phyloP scores from a whole-genome alignment of 2,113 vertebrate species.

The Hemiprocne comata region DNA sequence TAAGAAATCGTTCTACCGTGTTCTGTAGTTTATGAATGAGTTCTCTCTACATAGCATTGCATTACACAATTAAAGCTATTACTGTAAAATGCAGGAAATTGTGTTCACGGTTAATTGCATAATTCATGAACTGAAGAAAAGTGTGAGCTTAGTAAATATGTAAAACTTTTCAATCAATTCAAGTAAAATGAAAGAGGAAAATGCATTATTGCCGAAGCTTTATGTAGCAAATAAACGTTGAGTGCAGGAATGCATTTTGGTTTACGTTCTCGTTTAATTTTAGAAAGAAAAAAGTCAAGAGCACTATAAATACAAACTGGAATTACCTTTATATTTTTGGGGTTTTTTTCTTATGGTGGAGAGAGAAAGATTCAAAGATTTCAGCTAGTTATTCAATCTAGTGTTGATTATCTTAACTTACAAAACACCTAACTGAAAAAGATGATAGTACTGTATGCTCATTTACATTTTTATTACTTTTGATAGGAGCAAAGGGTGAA shows the following conservation, averaged over 20 bases:
- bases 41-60: not conserved
- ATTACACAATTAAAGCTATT: slow-evolving; percentile 51
- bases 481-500: slow-evolving; percentile 5
- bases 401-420: slow-evolving; percentile 41
- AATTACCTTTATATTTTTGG: not conserved
- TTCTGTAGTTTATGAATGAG: slow-evolving; percentile 21
- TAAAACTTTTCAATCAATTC: slow-evolving; percentile 57
- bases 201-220: slow-evolving; percentile 13
- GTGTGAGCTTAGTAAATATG: slow-evolving; percentile 17
- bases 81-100: slow-evolving; percentile 40
- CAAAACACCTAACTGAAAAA: slow-evolving; percentile 18
- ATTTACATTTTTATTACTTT: slow-evolving; percentile 69
- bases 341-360: not conserved
- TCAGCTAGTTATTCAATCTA: slow-evolving; percentile 4
- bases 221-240: slow-evolving; percentile 41
- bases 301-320: not conserved
- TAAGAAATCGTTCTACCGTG: not conserved
- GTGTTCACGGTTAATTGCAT: slow-evolving; percentile 30
- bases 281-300: not conserved
- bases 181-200: slow-evolving; percentile 29
- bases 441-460: not conserved
- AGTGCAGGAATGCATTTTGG: not conserved
- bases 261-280: slow-evolving; percentile 39
- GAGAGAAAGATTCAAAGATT: slow-evolving; percentile 17
- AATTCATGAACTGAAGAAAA: slow-evolving; percentile 28